Evolutionary conservation across 2,888 invertebrate genomes (phyloP), one percentile per base, ranked within the genome.

Genomic region (Poecilobothrus nobilitatus): DNA sequence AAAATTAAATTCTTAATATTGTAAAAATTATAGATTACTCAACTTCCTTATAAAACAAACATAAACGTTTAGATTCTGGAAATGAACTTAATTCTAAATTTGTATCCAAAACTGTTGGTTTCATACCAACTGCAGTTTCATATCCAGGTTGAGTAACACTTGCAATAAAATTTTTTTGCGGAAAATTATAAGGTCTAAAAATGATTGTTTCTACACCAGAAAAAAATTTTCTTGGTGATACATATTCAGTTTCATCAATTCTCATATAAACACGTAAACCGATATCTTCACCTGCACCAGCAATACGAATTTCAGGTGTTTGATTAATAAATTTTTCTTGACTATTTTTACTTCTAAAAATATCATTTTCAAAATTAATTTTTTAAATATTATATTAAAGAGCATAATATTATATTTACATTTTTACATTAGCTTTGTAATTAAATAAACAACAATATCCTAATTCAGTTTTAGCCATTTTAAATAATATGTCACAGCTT

Each of bases 161-260:
- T 5, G 76, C 72, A 4, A 76, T 73, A 6, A 78, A 72, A 10
- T 76, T 77, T 64, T 78, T 76, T 71, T 81, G 80, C 2, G 81
- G 80, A 69, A 75, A 82, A 70, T 79, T 79, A 63, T 75, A 71
- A 0, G 79, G 75, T 71, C 81, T 79, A 71, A 82, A 81, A 62
- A 82, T 74, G 9, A 81, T 69, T 21, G 81, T 73, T 75, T 78
- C 73, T 2, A 78, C 78, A 5, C 81, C 80, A 41, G 76, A 74
- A 68, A 75, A 76, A 12, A 75, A 74, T 44, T 76, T 75, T 37
- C 75, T 78, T 0, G 78, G 74, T 18, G 79, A 76, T 20, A 76
- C 69, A 69, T 81, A 82, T 44, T 73, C 71, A 1, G 75, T 33
- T 2, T 71, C 70, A 69, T 82, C 78, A 22, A 81, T 73, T 70